Conservation (phyloP, 2,888 invertebrate species). For the Rhagium mordax region DNA sequence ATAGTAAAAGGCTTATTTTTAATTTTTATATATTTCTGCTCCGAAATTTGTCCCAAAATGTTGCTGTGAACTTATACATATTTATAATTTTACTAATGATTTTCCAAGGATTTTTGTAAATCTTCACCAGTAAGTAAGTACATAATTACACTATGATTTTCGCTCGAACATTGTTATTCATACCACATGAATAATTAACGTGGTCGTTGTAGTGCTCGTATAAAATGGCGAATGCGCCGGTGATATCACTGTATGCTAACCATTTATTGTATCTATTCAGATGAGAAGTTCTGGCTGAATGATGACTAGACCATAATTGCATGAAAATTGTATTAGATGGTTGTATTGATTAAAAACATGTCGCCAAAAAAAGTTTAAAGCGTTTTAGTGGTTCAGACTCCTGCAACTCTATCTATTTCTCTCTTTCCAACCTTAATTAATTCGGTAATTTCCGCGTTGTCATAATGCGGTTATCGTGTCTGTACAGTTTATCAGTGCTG, state of each 20-base stretch:
- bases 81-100: too few species aligned
- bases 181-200: slow-evolving; percentile 35
- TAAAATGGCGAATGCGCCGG: not conserved
- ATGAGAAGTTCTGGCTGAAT: too few species aligned
- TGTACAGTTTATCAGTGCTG: slow-evolving; percentile 43
- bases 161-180: too few species aligned
- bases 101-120: too few species aligned
- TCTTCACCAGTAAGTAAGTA: too few species aligned
- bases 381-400: slow-evolving; percentile 9
- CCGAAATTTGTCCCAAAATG: too few species aligned
- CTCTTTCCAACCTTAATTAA: slow-evolving; percentile 57
- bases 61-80: too few species aligned
- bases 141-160: too few species aligned
- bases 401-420: slow-evolving; percentile 51
- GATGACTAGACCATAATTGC: not conserved
- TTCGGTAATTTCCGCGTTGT: slow-evolving; percentile 58
- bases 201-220: not conserved
- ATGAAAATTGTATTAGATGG: not conserved
- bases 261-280: too few species aligned
- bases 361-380: not conserved
- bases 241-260: not conserved
- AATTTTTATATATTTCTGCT: too few species aligned
- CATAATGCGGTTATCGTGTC: slow-evolving; percentile 58
- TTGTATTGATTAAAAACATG: not conserved
- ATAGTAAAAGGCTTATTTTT: too few species aligned